Conservation (phyloP, 2,888 invertebrate species). For the Euclidia mi region DNA sequence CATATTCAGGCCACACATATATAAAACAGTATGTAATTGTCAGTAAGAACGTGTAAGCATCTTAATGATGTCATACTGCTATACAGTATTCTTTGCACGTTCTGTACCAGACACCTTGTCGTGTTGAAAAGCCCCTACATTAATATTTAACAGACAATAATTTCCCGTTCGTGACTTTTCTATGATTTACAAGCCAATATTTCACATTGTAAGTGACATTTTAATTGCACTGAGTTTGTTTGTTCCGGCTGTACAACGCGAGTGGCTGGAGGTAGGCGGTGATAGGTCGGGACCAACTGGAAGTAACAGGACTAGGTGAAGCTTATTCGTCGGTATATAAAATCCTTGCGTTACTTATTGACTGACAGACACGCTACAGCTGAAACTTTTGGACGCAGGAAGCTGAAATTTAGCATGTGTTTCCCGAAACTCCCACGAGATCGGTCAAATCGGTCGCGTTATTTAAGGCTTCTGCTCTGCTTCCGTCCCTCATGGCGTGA, state of each 20-base stretch:
- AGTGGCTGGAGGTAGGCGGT: slow-evolving; percentile 27
- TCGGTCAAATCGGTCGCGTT: no score
- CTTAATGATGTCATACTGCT: slow-evolving; percentile 30
- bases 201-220: slow-evolving; percentile 54
- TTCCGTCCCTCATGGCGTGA: no score
- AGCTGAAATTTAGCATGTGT: no score
- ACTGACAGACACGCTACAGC: no score
- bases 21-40: background rate
- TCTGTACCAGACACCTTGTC: slow-evolving; percentile 26
- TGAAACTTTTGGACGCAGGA: no score
- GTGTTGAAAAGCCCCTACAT: slow-evolving; percentile 53
- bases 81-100: slow-evolving; percentile 36
- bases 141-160: slow-evolving; percentile 50
- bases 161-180: slow-evolving; percentile 57
- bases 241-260: slow-evolving; percentile 33
- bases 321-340: no score
- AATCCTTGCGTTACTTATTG: no score
- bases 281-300: slow-evolving; percentile 24
- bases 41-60: slow-evolving; percentile 29
- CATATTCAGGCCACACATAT: background rate
- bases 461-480: no score
- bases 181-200: slow-evolving; percentile 56
- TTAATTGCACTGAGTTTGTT: slow-evolving; percentile 53
- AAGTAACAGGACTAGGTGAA: no score
- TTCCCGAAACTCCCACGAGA: no score